Percentiles rank a stretch among this genome's conserved stretches.
phyloP scores from a whole-genome alignment of 2,888 invertebrate species.

The Aethes cnicana region DNA sequence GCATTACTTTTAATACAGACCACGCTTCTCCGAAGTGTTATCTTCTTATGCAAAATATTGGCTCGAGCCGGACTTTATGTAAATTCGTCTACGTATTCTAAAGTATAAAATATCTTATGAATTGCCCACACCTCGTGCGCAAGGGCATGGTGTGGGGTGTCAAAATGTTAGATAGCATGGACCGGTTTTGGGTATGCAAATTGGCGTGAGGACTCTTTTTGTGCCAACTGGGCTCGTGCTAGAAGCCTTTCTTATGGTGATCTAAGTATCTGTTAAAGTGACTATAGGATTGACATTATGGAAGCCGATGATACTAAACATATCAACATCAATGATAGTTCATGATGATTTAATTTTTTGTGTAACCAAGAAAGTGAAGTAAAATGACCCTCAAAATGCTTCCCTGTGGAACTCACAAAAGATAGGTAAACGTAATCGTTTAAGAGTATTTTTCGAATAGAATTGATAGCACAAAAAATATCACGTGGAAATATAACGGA shows the following conservation, averaged over 20 bases:
- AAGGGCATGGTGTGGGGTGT: conserved; percentile 58
- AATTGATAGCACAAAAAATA: neutral
- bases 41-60: conserved; percentile 78
- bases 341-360: too few species aligned
- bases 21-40: conserved; percentile 66
- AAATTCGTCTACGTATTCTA: conserved; percentile 65
- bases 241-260: conserved; percentile 64
- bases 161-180: conserved; percentile 60
- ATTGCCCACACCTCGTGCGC: conserved; percentile 50
- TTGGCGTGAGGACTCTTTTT: conserved; percentile 76
- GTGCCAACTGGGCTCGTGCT: conserved; percentile 69
- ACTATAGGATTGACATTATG: neutral
- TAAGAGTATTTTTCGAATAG: too few species aligned
- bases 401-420: too few species aligned
- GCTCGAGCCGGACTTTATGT: conserved; percentile 79
- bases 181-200: conserved; percentile 70
- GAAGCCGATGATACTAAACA: neutral
- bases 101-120: conserved; percentile 56
- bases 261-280: conserved; percentile 35
- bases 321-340: neutral
- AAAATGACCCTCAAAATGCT: neutral
- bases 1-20: conserved; percentile 51
- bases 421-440: too few species aligned
- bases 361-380: too few species aligned
- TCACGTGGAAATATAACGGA: neutral